Base-by-base conservation (phyloP, 1,140 invertebrate genomes). In the Cydia amplana region DNA sequence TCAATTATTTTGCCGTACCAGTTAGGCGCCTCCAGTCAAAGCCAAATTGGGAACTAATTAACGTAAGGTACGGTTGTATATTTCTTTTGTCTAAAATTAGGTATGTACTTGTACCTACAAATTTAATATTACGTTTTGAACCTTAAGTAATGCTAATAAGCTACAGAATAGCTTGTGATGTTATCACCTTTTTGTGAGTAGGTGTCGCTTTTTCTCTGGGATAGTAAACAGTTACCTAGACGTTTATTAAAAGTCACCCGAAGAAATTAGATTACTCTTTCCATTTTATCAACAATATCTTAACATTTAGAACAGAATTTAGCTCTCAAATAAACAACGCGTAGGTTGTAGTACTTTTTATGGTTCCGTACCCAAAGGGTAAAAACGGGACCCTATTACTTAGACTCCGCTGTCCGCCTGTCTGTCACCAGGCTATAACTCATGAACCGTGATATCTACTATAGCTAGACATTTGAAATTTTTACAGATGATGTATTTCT, bases 221-320 rank as follows among this genome's bases (percentile, higher is more conserved):
- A 40, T 18, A 70, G 65, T 70, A 70, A 70, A 70, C n/a, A 36
- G 65, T 70, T 70, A 18, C 32, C 65, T 70, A 70, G 65, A 70
- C 32, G 32, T 70, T 70, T 70, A 70, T 70, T 70, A 70, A 70
- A 70, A 70, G 65, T 40, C 16, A 70, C 32, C 43, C 32, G 28
- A 40, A 40, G 65, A 40, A 70, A 70, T 70, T 70, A 43, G 32
- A n/a, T 70, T 20, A 10, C 28, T 65, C 14, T 32, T 65, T 5
- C 49, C n/a, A 32, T 25, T 65, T 65, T 65, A 65, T 65, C 4
- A 28, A 32, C 23, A 65, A 32, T 65, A 65, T 16, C 1, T 51
- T 9, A 18, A 18, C 14, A n/a, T 51, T 18, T 51, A 18, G n/a
- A n/a, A 49, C 12, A 16, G 12, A 36, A 46, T 46, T 46, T 46